Evolutionary conservation across 2,888 invertebrate genomes (phyloP), one percentile per base, ranked within the genome.

Genomic region (Morpho achilles): DNA sequence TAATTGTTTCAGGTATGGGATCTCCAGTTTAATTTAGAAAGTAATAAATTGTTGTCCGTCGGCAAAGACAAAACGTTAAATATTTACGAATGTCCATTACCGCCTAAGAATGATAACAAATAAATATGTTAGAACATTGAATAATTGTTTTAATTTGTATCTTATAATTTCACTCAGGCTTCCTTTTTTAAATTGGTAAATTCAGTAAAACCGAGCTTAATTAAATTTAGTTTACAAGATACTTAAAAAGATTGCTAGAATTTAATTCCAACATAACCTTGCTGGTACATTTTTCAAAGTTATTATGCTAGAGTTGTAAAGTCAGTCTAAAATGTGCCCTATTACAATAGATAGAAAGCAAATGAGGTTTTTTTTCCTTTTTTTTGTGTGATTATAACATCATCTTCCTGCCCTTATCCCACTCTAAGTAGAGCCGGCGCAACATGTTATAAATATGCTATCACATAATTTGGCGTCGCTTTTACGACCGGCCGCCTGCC

Each of bases 51-150:
- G 41, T 91, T 97, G 5, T 98, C 98, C 0, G 97, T 98, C 0
- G 96, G 98, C 0, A 98, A 98, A 83, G 98, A 99, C 79, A 94
- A 94, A 76, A 92, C 93, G 57, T 93, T 98, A 40, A 96, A 95
- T 80, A 90, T 98, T 55, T 98, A 98, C 74, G 94, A 95, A 77
- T 96, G 96, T 80, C 97, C 97, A 9, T 50, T 53, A 50, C 61
- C 59, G 16, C 7, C 40, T 10, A 56, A 61, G 46, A 53, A 39
- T 49, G 57, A 55, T 47, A 62, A 65, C 46, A 66, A 53, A 10
- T 61, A 63, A 59, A 45, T 39, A 8, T 22, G n/a, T 43, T 40
- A n/a, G 1, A 9, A 3, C 9, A n/a, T 23, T 47, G 7, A 8
- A 10, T 16, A 16, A 1, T 16, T 16, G 16, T 16, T 46, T 8